Base-by-base conservation (phyloP, 2,888 invertebrate genomes). In the Dyspetes luteomarginatus region DNA sequence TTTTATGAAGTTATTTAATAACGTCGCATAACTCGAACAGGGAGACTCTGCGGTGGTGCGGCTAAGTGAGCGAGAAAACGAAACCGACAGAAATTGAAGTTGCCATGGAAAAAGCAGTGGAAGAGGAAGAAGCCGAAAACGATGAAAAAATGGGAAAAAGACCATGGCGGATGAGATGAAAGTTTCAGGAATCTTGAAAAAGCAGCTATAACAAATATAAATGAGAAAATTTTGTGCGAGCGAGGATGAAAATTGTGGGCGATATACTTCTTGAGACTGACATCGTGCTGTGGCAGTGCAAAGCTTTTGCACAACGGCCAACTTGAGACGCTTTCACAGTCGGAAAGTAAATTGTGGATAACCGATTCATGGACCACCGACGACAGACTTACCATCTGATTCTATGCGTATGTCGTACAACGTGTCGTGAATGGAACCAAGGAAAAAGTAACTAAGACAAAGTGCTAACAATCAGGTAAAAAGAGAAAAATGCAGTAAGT, bases 1-100 rank as follows among this genome's bases (percentile, higher is more conserved):
- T 56, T 82, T 78, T 72, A 48, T 74, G 62, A 80, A 83, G 83
- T 82, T 83, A 83, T 83, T 82, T 83, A 85, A 84, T 82, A 81
- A 84, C 80, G 78, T 67, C 75, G 79, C 79, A 77, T 67, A 80
- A 82, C 82, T 82, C 65, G 58, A 69, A 60, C 48, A 67, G 50
- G 12, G 36, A 36, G 2, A 36, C 36, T 36, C 12, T n/a, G n/a
- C 28, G 26, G 55, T 56, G 26, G 48, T 52, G 19, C 24, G 43
- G 62, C 28, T 26, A 69, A 62, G 41, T 24, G 68, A 24, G 17
- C 41, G 45, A 62, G 62, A 41, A 41, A 75, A 26, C 45, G 15
- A 36, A 36, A 36, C 30, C 7, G 41, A n/a, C 41, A 24, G 30
- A 64, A 22, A 55, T 41, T 65, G 52, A 22, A 24, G 22, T 17